Evolutionary conservation across 2,113 vertebrate genomes (phyloP).

Genomic region (Marmota monax): DNA sequence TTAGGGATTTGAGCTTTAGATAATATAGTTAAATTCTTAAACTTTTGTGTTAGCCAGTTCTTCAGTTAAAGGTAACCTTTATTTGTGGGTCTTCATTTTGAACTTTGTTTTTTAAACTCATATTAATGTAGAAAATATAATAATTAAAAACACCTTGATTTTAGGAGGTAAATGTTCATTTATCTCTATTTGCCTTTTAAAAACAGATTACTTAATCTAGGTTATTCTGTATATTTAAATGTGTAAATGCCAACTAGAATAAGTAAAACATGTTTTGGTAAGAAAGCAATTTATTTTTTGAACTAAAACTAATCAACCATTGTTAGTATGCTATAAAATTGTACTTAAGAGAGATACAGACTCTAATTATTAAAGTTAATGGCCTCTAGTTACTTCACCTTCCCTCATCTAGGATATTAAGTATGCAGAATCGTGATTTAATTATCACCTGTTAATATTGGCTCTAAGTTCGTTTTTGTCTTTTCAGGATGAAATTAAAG

Average conservation of each 20-base stretch:
- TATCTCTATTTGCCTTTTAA: conserved; percentile 62
- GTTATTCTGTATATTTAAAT: conserved; percentile 56
- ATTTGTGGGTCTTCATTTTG: conserved; percentile 4
- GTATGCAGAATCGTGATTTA: conserved; percentile 86
- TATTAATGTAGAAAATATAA: conserved; percentile 19
- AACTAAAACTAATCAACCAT: conserved; percentile 83
- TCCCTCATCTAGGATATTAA: conserved; percentile 83
- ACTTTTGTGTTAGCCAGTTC: background rate
- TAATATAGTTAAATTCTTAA: conserved; percentile 31
- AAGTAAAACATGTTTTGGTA: conserved; percentile 65
- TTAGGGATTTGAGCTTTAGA: conserved; percentile 31
- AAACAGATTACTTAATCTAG: conserved; percentile 27
- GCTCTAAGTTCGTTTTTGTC: conserved; percentile 85
- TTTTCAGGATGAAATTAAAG: conserved; percentile 84
- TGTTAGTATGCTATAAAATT: conserved; percentile 84
- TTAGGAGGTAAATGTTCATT: conserved; percentile 37
- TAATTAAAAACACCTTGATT: conserved; percentile 52
- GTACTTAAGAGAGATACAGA: conserved; percentile 80
- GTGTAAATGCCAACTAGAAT: background rate
- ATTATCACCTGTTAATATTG: conserved; percentile 89
- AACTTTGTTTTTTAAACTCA: conserved; percentile 34
- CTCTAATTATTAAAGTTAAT: conserved; percentile 85
- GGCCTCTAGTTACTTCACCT: conserved; percentile 80
- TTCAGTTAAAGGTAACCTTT: conserved; percentile 20
- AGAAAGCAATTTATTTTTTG: conserved; percentile 83